Conservation (phyloP, 2,888 invertebrate species). For the Galerucella nymphaeae region DNA sequence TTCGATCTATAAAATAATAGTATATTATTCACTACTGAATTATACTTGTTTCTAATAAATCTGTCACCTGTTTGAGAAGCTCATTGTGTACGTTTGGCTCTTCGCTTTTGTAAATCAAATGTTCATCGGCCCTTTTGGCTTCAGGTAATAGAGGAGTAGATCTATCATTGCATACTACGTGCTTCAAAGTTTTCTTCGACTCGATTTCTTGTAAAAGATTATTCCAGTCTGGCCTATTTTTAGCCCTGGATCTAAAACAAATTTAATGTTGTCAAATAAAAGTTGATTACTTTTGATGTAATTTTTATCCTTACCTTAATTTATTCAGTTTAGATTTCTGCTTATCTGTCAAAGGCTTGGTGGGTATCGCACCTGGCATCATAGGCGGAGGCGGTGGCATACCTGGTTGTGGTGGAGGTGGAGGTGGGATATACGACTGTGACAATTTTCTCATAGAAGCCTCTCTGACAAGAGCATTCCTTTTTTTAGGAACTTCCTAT, state of each 20-base stretch:
- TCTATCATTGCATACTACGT: conserved; percentile 88
- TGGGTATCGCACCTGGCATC: conserved; percentile 68
- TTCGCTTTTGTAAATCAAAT: conserved; percentile 91
- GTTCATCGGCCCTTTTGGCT: conserved; percentile 74
- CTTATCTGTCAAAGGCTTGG: conserved; percentile 67
- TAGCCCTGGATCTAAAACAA: conserved; percentile 72
- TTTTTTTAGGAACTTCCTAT: conserved; percentile 56
- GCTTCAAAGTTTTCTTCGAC: conserved; percentile 79
- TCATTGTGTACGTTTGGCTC: conserved; percentile 83
- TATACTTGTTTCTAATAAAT: background rate
- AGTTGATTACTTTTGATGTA: too few relatives aligned
- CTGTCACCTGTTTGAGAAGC: conserved; percentile 72
- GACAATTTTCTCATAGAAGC: conserved; percentile 60
- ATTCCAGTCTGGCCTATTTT: conserved; percentile 88
- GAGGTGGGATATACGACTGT: conserved; percentile 48
- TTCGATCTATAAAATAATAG: conserved; percentile 71
- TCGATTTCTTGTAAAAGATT: conserved; percentile 94
- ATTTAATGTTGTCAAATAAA: background rate
- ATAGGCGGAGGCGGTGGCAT: conserved; percentile 81
- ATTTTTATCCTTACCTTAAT: conserved; percentile 53
- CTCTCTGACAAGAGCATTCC: conserved; percentile 60
- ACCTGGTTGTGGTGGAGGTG: conserved; percentile 61
- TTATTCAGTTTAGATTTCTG: conserved; percentile 78
- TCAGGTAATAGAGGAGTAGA: conserved; percentile 69
- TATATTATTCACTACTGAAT: too few relatives aligned